Percentiles rank a stretch among this genome's conserved stretches.
These are phyloP conservation scores for Equus quagga DNA, from an alignment of 2,113 vertebrate species.

Conservation along the genomic window DNA sequence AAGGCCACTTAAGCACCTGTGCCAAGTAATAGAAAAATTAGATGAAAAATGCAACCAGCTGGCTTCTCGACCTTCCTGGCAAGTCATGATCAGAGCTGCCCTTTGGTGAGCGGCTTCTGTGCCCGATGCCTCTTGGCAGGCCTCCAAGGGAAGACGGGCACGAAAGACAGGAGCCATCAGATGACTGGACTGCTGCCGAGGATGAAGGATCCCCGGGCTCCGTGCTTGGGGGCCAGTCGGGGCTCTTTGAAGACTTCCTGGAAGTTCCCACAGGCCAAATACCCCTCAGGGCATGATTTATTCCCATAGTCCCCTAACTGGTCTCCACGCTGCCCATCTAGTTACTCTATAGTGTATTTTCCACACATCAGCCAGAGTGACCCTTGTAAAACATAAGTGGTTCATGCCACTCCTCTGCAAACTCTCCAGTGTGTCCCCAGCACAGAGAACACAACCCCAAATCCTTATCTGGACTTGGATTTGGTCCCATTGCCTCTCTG, in stretches of 20 bases:
- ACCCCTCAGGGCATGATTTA: not conserved
- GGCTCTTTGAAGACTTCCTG: not conserved
- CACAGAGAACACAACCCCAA: not conserved
- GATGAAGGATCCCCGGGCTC: not conserved
- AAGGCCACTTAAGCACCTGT: slow-evolving; percentile 1
- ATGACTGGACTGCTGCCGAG: not conserved
- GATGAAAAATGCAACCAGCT: slow-evolving; percentile 60
- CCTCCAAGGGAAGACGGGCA: not conserved
- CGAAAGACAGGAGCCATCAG: not conserved
- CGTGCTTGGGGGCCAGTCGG: not conserved
- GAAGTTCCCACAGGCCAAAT: not conserved
- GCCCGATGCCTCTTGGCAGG: not conserved
- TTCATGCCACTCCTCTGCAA: not conserved
- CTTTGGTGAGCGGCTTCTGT: not conserved
- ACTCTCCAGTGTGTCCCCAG: not conserved
- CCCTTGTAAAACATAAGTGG: not conserved
- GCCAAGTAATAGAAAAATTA: slow-evolving; percentile 55
- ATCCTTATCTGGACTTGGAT: not conserved
- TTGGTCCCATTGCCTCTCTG: not conserved
- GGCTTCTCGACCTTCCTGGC: slow-evolving; percentile 56
- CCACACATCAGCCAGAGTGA: not conserved
- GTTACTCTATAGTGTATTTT: not conserved
- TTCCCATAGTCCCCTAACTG: not conserved
- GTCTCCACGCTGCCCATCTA: not conserved
- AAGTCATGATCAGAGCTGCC: slow-evolving; percentile 27